Evolutionary conservation across 2,797 vertebrate species (phyloP).

Genomic region (Chelidonichthys spinosus): DNA sequence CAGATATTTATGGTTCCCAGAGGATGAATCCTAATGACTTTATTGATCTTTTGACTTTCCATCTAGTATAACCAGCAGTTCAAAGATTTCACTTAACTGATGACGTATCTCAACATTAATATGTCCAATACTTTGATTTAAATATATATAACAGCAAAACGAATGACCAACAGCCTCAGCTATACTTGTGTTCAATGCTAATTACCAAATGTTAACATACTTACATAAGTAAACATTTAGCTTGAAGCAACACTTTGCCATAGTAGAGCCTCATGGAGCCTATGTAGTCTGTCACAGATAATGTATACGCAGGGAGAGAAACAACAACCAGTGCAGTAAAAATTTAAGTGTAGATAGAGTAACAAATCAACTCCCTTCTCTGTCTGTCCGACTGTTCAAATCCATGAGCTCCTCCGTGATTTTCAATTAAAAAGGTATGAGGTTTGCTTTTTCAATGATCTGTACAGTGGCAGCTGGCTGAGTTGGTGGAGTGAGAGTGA

Average conservation of each 20-base stretch:
- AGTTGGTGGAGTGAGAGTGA: conserved; percentile 59
- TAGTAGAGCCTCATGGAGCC: not conserved
- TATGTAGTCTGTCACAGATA: not conserved
- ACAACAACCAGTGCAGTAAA: not conserved
- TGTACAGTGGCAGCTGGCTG: conserved; percentile 39
- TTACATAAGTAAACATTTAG: not conserved
- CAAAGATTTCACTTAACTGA: not conserved
- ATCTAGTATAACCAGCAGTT: not conserved
- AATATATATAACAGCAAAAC: not conserved
- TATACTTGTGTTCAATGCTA: not conserved
- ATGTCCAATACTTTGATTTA: not conserved
- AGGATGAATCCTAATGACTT: not conserved
- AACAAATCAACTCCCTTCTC: conserved; percentile 28
- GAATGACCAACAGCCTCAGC: not conserved
- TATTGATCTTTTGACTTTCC: not conserved
- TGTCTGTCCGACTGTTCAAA: conserved; percentile 9
- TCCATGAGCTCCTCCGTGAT: not conserved
- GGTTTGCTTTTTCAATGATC: conserved; percentile 12
- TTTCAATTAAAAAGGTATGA: not conserved
- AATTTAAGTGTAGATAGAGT: not conserved
- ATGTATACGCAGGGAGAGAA: not conserved
- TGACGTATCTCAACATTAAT: not conserved
- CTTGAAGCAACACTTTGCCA: not conserved
- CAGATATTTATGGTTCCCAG: not conserved
- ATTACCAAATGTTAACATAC: not conserved